A percentile compares a stretch with the other conserved stretches of the same genome.
phyloP scores from a whole-genome alignment of 2,113 vertebrate species.

The Rhinoderma darwinii region DNA sequence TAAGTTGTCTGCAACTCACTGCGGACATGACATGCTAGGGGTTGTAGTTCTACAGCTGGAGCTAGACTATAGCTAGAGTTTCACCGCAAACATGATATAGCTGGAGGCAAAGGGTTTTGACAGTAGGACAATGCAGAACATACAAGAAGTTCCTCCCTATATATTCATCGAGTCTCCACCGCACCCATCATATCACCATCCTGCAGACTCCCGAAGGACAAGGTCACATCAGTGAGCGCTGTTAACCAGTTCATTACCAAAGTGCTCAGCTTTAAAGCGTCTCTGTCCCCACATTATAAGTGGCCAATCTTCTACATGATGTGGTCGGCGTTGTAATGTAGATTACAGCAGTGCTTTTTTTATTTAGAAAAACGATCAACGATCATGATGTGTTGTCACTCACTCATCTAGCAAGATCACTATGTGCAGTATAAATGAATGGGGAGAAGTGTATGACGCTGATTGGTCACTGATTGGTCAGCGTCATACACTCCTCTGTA shows the following conservation, averaged over 20 bases:
- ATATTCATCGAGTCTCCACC: constrained; percentile 13
- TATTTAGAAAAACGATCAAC: too few relatives aligned
- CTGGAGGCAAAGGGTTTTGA: constrained; percentile 2
- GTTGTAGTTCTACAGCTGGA: background rate
- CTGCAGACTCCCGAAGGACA: constrained; percentile 14
- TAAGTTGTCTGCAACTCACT: background rate
- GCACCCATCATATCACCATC: constrained; percentile 21
- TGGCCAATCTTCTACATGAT: too few relatives aligned
- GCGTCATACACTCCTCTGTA: too few relatives aligned
- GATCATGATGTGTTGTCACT: too few relatives aligned
- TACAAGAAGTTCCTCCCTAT: constrained; percentile 13
- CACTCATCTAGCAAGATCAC: too few relatives aligned
- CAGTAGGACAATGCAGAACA: background rate
- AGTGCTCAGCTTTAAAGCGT: background rate
- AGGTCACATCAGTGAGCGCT: background rate
- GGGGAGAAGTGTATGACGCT: too few relatives aligned
- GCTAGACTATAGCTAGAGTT: background rate
- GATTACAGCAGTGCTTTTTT: too few relatives aligned
- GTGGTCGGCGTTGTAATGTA: too few relatives aligned
- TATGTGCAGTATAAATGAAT: too few relatives aligned
- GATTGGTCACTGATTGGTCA: too few relatives aligned
- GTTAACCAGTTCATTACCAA: constrained; percentile 1
- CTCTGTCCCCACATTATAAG: too few relatives aligned
- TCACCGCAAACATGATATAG: background rate
- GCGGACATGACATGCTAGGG: background rate